phyloP scores from a whole-genome alignment of 2,888 invertebrate genomes.

The Disparrhopalites patrizii region DNA sequence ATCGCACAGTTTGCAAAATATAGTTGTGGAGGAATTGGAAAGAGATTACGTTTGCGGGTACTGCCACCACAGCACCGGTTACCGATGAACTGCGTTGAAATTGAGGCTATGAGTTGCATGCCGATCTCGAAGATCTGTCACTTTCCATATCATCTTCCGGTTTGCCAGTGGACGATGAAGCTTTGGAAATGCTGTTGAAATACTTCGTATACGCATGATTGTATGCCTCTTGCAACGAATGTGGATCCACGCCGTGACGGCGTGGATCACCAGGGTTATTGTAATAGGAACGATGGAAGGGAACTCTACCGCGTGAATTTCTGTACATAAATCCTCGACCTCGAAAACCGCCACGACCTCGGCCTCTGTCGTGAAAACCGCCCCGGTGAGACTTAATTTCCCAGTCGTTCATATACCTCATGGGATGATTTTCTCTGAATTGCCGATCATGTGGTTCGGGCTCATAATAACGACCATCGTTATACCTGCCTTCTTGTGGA shows the following conservation, averaged over 20 bases:
- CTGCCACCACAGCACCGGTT: too few relatives aligned
- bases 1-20: too few relatives aligned
- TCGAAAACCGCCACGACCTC: background rate
- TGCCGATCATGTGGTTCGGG: background rate
- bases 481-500: too few relatives aligned
- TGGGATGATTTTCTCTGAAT: background rate
- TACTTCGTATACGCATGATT: constrained; percentile 44
- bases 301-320: constrained; percentile 15
- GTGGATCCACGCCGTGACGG: constrained; percentile 9
- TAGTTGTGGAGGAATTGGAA: too few relatives aligned
- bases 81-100: too few relatives aligned
- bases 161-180: background rate
- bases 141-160: background rate
- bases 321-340: background rate
- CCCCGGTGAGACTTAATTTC: constrained; percentile 29
- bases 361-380: constrained; percentile 15
- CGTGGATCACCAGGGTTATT: constrained; percentile 12
- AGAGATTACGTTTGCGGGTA: too few relatives aligned
- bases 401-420: constrained; percentile 27
- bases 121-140: too few relatives aligned
- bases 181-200: constrained; percentile 41
- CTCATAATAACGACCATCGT: background rate
- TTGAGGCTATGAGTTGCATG: too few relatives aligned
- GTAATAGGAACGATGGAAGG: constrained; percentile 12
- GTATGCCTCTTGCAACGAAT: constrained; percentile 33